Percentiles rank a stretch among this genome's conserved stretches.
Evolutionary conservation across 2,797 vertebrate genomes (phyloP).

Genomic region (Ctenochaetus hawaiiensis): DNA sequence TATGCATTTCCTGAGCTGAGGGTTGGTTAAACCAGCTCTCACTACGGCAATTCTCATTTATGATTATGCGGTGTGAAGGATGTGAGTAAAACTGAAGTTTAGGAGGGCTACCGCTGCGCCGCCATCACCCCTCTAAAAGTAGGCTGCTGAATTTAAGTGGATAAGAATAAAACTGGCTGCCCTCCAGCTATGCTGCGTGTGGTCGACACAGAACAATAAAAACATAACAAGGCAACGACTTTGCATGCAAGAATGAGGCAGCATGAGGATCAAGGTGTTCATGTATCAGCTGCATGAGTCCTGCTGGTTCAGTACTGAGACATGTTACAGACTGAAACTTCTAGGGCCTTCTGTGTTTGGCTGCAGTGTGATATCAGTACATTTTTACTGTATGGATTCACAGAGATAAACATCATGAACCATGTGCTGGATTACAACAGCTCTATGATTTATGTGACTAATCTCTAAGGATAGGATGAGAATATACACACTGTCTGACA

Average conservation of each 20-base stretch:
- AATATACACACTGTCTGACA: not conserved
- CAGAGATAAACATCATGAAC: not conserved
- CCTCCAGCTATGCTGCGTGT: constrained; percentile 57
- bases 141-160: constrained; percentile 52
- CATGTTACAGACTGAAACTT: constrained; percentile 28
- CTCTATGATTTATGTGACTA: constrained; percentile 23
- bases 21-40: constrained; percentile 44
- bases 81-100: constrained; percentile 46
- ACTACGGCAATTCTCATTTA: constrained; percentile 26
- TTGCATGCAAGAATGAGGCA: constrained; percentile 27
- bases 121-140: constrained; percentile 50
- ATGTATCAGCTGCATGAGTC: constrained; percentile 37
- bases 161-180: constrained; percentile 55
- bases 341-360: constrained; percentile 37
- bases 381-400: constrained; percentile 7
- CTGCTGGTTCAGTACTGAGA: constrained; percentile 49
- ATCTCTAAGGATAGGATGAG: constrained; percentile 23
- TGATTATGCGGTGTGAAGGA: constrained; percentile 60
- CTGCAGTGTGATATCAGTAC: constrained; percentile 23
- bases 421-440: constrained; percentile 6
- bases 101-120: constrained; percentile 30
- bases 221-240: constrained; percentile 54
- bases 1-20: constrained; percentile 37
- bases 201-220: constrained; percentile 57
- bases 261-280: constrained; percentile 37